Conservation (phyloP, 2,888 invertebrate genomes). For the Disparrhopalites patrizii region DNA sequence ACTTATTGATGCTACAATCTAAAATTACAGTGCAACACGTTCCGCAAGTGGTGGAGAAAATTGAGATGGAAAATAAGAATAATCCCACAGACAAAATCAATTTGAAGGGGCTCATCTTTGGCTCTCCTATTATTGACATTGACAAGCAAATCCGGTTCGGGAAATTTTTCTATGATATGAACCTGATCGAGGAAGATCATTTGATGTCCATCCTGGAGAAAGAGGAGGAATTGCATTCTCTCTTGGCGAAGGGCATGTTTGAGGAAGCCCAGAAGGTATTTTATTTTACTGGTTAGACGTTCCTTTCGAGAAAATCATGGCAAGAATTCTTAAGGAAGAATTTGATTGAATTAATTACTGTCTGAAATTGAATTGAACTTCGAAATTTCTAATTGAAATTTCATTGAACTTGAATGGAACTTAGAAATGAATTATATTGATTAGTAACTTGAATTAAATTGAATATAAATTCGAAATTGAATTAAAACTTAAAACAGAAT, state of each 20-base stretch:
- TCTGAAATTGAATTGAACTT: too few species aligned
- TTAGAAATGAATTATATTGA: too few species aligned
- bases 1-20: too few species aligned
- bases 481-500: too few species aligned
- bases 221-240: constrained; percentile 55
- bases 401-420: too few species aligned
- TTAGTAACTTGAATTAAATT: too few species aligned
- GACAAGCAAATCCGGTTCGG: constrained; percentile 69
- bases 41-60: constrained; percentile 59
- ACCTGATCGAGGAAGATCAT: constrained; percentile 67
- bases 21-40: constrained; percentile 17
- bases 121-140: constrained; percentile 75
- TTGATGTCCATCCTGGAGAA: constrained; percentile 44
- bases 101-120: constrained; percentile 57
- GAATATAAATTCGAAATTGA: too few species aligned
- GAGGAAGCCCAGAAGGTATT: constrained; percentile 63
- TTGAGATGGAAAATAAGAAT: constrained; percentile 61
- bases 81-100: constrained; percentile 63
- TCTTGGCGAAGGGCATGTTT: constrained; percentile 63
- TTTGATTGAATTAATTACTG: too few species aligned
- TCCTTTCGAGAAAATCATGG: too few species aligned
- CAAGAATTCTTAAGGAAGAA: too few species aligned
- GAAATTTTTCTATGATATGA: constrained; percentile 73
- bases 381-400: too few species aligned
- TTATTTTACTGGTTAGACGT: too few species aligned